phyloP scores from a whole-genome alignment of 2,113 vertebrate genomes.

The Pteropus alecto region DNA sequence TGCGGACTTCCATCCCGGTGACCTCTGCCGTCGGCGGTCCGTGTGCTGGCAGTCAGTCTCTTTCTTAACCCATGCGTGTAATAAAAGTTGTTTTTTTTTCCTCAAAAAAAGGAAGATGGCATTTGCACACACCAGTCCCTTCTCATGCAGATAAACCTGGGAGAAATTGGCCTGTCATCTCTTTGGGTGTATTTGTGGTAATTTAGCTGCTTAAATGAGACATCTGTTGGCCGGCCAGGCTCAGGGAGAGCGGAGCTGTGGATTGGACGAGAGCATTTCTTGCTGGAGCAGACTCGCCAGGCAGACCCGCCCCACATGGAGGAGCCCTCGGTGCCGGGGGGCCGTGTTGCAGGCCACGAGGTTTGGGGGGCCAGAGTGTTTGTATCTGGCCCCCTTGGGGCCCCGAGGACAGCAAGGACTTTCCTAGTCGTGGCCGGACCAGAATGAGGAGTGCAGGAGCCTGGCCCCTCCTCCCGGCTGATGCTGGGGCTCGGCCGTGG shows the following conservation, averaged over 20 bases:
- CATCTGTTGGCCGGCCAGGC: conserved; percentile 74
- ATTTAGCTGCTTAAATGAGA: conserved; percentile 75
- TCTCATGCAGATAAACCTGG: conserved; percentile 41
- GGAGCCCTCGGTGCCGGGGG: accelerated
- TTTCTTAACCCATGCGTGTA: not conserved
- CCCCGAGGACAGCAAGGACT: not conserved
- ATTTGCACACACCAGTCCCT: not conserved
- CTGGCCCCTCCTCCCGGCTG: not conserved
- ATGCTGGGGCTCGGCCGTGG: accelerated
- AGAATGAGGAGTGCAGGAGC: not conserved
- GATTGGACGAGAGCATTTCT: conserved; percentile 11
- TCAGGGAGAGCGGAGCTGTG: conserved; percentile 35
- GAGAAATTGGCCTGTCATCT: conserved; percentile 58
- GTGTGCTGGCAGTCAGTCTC: not conserved
- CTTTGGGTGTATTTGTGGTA: conserved; percentile 69
- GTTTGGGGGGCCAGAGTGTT: accelerated
- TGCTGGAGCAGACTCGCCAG: not conserved
- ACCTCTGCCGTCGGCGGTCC: not conserved
- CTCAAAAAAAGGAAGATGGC: not conserved
- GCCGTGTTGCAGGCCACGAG: accelerated
- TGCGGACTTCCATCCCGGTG: accelerated
- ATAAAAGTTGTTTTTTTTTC: not conserved
- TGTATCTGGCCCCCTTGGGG: accelerated
- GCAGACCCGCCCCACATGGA: accelerated
- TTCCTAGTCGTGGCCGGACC: not conserved